phyloP scores from a whole-genome alignment of 2,888 invertebrate species.

The Phengaris arion region DNA sequence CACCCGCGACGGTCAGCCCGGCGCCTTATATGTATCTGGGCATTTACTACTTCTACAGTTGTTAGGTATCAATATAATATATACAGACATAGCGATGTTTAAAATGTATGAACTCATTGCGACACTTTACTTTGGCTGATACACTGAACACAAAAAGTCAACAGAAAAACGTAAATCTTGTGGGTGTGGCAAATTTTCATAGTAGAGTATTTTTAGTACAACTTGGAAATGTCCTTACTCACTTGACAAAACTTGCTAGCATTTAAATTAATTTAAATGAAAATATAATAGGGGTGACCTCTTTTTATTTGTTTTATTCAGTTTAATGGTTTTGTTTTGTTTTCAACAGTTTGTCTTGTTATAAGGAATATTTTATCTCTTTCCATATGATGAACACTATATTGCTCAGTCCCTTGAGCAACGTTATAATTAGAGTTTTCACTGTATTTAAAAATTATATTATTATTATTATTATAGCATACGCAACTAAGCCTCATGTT shows the following conservation, averaged over 20 bases:
- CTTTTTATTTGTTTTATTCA: too few relatives aligned
- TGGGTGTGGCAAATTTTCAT: conserved; percentile 19
- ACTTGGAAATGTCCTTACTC: not conserved
- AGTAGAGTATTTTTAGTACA: not conserved
- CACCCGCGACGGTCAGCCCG: conserved; percentile 40
- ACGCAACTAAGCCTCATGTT: too few relatives aligned
- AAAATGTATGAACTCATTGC: conserved; percentile 3
- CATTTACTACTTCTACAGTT: conserved; percentile 40
- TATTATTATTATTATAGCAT: too few relatives aligned
- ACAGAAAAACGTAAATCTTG: not conserved
- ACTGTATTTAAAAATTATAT: too few relatives aligned
- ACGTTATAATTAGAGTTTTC: too few relatives aligned
- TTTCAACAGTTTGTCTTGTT: too few relatives aligned
- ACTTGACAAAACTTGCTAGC: not conserved
- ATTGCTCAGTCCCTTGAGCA: too few relatives aligned
- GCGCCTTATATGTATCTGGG: conserved; percentile 43
- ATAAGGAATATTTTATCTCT: too few relatives aligned
- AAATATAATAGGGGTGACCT: too few relatives aligned
- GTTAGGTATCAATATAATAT: conserved; percentile 39
- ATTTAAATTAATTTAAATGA: not conserved
- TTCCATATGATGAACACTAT: too few relatives aligned
- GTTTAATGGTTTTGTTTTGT: too few relatives aligned
- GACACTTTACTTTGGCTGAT: not conserved
- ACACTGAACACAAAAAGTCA: not conserved
- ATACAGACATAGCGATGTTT: conserved; percentile 26